A percentile compares a stretch with the other conserved stretches of the same genome.
Evolutionary conservation across 2,797 vertebrate species (phyloP).

Genomic region (Mus minutoides): DNA sequence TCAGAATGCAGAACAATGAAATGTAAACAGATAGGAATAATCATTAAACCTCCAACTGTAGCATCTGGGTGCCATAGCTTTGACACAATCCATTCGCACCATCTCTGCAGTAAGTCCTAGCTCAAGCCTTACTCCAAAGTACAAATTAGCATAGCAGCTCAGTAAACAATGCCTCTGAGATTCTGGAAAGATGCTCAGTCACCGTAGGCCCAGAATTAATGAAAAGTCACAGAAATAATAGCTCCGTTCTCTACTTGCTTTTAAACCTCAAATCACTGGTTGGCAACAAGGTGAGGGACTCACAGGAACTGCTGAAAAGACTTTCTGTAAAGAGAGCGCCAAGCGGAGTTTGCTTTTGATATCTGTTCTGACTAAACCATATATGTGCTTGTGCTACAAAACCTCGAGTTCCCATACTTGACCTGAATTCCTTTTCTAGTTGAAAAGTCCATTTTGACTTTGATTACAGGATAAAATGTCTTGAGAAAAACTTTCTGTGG

Average conservation of each 20-base stretch:
- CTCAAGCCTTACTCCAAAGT: slow-evolving; percentile 73
- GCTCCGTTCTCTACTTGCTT: slow-evolving; percentile 69
- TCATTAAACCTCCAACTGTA: background rate
- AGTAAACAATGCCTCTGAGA: slow-evolving; percentile 74
- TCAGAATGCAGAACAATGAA: slow-evolving; percentile 33
- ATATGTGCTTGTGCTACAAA: slow-evolving; percentile 77
- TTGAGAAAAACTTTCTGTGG: slow-evolving; percentile 75
- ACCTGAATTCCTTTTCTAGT: slow-evolving; percentile 78
- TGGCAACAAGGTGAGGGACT: slow-evolving; percentile 75
- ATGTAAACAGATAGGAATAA: background rate
- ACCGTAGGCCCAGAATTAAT: slow-evolving; percentile 73
- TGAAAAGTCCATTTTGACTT: slow-evolving; percentile 77
- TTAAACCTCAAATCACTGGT: slow-evolving; percentile 70
- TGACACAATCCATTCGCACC: slow-evolving; percentile 38
- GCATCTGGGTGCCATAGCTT: slow-evolving; percentile 24
- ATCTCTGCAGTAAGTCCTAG: slow-evolving; percentile 62
- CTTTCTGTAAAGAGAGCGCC: slow-evolving; percentile 59
- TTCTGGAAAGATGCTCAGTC: slow-evolving; percentile 75
- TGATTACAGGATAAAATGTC: slow-evolving; percentile 78
- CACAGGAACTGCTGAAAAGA: slow-evolving; percentile 72
- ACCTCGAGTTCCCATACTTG: slow-evolving; percentile 67
- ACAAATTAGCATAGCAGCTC: slow-evolving; percentile 76
- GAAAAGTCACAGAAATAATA: slow-evolving; percentile 80
- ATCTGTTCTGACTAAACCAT: slow-evolving; percentile 39
- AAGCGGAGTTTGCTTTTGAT: slow-evolving; percentile 55